These are phyloP conservation scores for Nothocercus nigrocapillus DNA, from an alignment of 2,113 vertebrate species.

Conservation along the genomic window DNA sequence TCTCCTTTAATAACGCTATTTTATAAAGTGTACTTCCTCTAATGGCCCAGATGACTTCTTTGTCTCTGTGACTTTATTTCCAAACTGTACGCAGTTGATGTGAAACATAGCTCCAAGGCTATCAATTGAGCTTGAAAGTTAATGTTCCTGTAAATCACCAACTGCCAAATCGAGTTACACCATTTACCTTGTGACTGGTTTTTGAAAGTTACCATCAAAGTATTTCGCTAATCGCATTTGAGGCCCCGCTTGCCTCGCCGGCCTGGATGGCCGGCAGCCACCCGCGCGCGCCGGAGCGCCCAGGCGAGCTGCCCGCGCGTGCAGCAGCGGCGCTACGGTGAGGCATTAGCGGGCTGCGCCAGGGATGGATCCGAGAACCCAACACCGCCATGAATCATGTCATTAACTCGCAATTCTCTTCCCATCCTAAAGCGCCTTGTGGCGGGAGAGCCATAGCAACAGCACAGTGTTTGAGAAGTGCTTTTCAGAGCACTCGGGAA, in stretches of 20 bases:
- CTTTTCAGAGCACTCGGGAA: neutral
- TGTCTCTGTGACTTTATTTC: neutral
- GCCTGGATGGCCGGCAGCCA: slow-evolving; percentile 4
- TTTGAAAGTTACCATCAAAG: neutral
- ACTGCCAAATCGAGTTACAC: slow-evolving; percentile 39
- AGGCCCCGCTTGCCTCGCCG: neutral
- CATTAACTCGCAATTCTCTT: neutral
- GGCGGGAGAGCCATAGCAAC: neutral
- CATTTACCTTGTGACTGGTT: slow-evolving; percentile 26
- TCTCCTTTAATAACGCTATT: neutral
- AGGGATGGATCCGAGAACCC: neutral
- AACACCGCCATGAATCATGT: neutral
- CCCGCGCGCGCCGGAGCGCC: neutral
- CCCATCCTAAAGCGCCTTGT: fast-evolving
- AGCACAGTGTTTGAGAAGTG: neutral
- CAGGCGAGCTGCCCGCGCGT: neutral
- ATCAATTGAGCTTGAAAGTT: slow-evolving; percentile 47
- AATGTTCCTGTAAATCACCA: slow-evolving; percentile 66
- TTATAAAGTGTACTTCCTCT: neutral
- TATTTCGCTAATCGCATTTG: neutral
- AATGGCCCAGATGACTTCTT: slow-evolving; percentile 5
- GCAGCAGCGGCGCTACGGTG: neutral
- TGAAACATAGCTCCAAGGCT: slow-evolving; percentile 12
- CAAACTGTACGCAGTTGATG: neutral
- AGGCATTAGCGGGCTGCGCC: neutral